Evolutionary conservation across 2,888 invertebrate genomes (phyloP).

Genomic region (Xestia ashworthii): DNA sequence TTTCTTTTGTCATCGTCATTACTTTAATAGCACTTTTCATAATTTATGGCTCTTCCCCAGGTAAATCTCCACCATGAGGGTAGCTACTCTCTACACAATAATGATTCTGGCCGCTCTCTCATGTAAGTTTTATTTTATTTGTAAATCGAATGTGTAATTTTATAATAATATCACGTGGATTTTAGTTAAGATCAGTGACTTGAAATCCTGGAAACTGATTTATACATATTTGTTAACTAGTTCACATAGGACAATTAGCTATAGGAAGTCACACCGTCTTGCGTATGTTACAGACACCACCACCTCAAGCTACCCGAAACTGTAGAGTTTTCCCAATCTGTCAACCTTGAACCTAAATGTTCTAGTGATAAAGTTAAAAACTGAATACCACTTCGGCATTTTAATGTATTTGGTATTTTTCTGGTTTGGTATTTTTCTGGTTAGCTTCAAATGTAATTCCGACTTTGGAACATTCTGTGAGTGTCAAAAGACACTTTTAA

Average conservation of each 20-base stretch:
- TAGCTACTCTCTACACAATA: fast-evolving
- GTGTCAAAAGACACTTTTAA: background rate
- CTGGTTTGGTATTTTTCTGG: background rate
- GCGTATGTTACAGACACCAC: background rate
- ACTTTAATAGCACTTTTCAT: background rate
- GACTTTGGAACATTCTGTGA: no score
- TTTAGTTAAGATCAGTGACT: background rate
- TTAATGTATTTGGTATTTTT: background rate
- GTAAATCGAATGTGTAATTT: background rate
- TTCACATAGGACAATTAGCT: background rate
- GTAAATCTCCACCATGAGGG: background rate
- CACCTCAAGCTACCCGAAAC: no score
- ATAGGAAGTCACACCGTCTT: background rate
- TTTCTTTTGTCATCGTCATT: background rate
- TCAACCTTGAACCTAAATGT: no score
- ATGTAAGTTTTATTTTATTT: background rate
- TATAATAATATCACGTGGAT: no score
- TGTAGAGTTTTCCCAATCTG: no score
- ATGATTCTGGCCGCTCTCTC: background rate
- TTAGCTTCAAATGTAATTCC: background rate
- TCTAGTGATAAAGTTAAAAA: no score
- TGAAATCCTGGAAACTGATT: background rate
- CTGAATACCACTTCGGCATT: background rate
- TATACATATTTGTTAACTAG: background rate
- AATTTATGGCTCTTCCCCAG: background rate